Conservation (phyloP, 2,797 vertebrate species). For the Lagorchestes hirsutus region DNA sequence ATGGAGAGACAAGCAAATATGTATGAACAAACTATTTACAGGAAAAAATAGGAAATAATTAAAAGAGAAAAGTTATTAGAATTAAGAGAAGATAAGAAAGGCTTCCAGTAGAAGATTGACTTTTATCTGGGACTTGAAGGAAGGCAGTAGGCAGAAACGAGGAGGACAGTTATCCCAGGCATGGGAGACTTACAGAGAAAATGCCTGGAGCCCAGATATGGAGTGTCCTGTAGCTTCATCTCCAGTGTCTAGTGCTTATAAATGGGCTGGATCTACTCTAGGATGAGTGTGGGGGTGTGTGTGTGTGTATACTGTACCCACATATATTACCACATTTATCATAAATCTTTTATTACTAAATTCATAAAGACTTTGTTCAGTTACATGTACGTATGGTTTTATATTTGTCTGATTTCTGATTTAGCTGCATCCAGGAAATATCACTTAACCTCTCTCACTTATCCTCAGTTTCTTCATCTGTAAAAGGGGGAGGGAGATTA, state of each 20-base stretch:
- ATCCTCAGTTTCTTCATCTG: neutral
- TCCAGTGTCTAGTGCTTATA: neutral
- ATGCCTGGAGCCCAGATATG: neutral
- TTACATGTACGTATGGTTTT: neutral
- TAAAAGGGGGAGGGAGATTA: neutral
- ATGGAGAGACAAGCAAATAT: neutral
- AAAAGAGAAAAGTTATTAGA: neutral
- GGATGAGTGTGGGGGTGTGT: neutral
- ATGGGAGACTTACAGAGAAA: neutral
- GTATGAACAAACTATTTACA: neutral
- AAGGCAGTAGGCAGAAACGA: neutral
- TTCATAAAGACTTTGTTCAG: neutral
- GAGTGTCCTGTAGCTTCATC: neutral
- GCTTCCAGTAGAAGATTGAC: neutral
- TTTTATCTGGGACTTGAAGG: neutral
- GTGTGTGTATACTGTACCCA: neutral
- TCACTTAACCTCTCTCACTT: neutral
- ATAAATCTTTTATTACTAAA: neutral
- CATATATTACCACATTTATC: neutral
- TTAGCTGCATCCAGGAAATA: neutral
- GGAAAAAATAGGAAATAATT: neutral
- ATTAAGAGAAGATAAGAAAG: neutral
- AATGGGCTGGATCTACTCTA: neutral
- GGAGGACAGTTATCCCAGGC: neutral
- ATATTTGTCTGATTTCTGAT: neutral